Base-by-base conservation (phyloP, 2,797 vertebrate species). In the Nothura maculosa region DNA sequence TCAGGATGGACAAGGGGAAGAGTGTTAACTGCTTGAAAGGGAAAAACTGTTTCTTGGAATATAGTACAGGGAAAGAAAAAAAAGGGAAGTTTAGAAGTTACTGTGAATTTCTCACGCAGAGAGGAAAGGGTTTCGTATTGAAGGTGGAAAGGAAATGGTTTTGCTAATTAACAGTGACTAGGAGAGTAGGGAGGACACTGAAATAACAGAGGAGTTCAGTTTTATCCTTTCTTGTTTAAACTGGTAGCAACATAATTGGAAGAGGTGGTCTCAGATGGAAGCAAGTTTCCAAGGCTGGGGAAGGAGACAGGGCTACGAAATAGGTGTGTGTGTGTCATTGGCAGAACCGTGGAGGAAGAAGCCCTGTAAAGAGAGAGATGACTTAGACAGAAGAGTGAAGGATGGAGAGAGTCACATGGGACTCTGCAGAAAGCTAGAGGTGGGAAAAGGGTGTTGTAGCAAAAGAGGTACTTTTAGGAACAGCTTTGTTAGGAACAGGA, bases 1-100 rank as follows among this genome's bases (percentile, higher is more conserved):
- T 79, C 52, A 94, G 72, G 68, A 89, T 94, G 79, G 83, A 86
- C 75, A 64, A 93, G 84, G 74, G 79, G 89, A 76, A 61, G 86
- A 90, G 62, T 64, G 36, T 86, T 86, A 3, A 3, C n/a, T 52
- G 58, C 45, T 84, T 88, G 62, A 63, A 72, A 79, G 54, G n/a
- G 74, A 81, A 76, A 66, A 30, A 8, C 28, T 63, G 28, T 62
- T 94, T 76, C 52, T 66, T 83, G 40, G 85, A 62, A n/a, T 32
- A 2, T 15, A 55, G 21, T 67, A 57, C 10, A 22, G 64, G 77
- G 47, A 24, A 45, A 86, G 42, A 52, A 18, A 70, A 61, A 61
- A 19, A 2, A 18, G n/a, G 61, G 8, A 87, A 34, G 34, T 69
- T 87, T 63, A 55, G 68, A 30, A 92, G 27, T n/a, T 78, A n/a